Conservation (phyloP, 2,888 invertebrate genomes). For the Macrostomum cliftonense region DNA sequence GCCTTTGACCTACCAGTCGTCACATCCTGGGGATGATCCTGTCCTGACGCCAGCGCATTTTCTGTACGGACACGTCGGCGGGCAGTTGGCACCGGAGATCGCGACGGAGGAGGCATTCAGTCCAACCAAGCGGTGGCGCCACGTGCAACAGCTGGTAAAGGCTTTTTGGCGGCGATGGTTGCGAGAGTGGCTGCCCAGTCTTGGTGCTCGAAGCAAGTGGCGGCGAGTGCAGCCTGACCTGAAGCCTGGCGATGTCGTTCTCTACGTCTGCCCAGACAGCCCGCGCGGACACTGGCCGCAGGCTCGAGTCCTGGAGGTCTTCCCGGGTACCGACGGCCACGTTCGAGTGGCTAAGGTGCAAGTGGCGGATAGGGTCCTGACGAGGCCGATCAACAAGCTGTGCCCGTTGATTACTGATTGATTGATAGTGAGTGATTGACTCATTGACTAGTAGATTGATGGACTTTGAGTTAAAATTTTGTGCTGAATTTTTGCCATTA, state of each 20-base stretch:
- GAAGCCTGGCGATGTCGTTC: not conserved
- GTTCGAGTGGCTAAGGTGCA: constrained; percentile 1
- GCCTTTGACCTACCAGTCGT: constrained; percentile 3
- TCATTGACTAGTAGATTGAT: not conserved
- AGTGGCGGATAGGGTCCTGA: not conserved
- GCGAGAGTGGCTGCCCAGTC: not conserved
- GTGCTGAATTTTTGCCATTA: no score
- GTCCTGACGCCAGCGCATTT: constrained; percentile 8
- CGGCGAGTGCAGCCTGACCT: not conserved
- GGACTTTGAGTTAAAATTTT: no score
- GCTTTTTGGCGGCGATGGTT: constrained; percentile 2
- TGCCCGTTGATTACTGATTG: not conserved
- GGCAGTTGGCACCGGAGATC: constrained; percentile 10
- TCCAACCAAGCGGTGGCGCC: constrained; percentile 6
- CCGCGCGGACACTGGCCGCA: constrained; percentile 2
- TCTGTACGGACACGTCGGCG: constrained; percentile 8
- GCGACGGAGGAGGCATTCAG: constrained; percentile 1
- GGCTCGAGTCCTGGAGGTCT: not conserved
- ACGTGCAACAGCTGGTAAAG: not conserved
- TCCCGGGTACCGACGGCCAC: not conserved
- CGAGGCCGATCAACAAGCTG: not conserved
- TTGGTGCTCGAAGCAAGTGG: not conserved
- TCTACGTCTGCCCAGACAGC: not conserved
- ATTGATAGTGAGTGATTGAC: not conserved
- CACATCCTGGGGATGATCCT: not conserved